These are phyloP conservation scores for Thymelicus lineola DNA, from an alignment of 2,888 invertebrate species.

Conservation along the genomic window DNA sequence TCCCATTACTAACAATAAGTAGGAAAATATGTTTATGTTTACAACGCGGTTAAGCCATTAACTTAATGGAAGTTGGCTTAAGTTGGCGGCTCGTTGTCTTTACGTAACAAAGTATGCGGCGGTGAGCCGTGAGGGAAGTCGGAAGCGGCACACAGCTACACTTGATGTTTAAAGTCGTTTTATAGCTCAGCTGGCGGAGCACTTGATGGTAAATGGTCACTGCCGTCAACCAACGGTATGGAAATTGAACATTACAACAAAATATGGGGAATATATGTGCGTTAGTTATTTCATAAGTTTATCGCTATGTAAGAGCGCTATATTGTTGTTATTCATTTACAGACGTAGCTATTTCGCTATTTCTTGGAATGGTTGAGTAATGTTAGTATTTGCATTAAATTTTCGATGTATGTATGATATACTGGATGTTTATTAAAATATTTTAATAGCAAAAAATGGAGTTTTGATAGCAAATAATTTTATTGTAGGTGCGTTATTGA, in stretches of 20 bases:
- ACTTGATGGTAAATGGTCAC: not conserved
- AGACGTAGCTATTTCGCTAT: no score
- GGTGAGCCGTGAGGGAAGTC: not conserved
- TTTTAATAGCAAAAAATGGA: no score
- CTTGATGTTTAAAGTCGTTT: not conserved
- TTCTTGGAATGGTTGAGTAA: no score
- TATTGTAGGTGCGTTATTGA: no score
- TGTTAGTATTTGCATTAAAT: no score
- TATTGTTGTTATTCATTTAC: no score
- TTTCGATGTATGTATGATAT: no score
- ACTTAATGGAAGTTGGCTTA: constrained; percentile 30
- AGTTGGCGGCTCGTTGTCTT: constrained; percentile 25
- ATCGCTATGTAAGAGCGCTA: no score
- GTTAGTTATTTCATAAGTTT: no score
- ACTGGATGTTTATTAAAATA: no score
- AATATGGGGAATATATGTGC: not conserved
- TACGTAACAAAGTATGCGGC: constrained; percentile 18
- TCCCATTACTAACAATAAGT: constrained; percentile 4
- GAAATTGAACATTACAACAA: not conserved
- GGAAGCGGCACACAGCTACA: not conserved
- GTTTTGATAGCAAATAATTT: no score
- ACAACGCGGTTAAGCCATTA: constrained; percentile 22
- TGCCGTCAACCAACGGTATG: not conserved
- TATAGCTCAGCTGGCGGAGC: not conserved
- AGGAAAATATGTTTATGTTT: constrained; percentile 26